Percentiles rank a stretch among this genome's conserved stretches.
phyloP scores from a whole-genome alignment of 2,113 vertebrate genomes.

The Carassius gibelio region DNA sequence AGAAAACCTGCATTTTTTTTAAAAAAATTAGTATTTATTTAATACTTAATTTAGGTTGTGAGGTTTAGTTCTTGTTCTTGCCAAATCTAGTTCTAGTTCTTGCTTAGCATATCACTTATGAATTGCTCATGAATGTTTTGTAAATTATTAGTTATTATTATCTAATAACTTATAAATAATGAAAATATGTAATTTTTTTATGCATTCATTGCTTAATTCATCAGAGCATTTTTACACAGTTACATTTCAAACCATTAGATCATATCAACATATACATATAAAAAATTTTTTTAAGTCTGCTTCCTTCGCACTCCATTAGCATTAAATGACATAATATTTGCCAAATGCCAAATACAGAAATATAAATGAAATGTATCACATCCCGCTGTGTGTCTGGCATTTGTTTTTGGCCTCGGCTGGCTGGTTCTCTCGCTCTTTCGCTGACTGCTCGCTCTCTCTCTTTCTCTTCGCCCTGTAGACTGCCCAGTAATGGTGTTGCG shows the following conservation, averaged over 20 bases:
- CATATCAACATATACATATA: background rate
- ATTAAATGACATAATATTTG: background rate
- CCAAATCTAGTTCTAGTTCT: no score
- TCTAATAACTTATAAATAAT: background rate
- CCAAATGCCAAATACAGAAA: background rate
- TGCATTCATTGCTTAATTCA: background rate
- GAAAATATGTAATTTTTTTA: background rate
- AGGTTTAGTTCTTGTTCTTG: background rate
- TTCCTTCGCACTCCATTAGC: background rate
- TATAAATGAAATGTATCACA: background rate
- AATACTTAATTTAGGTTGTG: background rate
- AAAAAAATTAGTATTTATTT: background rate
- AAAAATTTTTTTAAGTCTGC: slow-evolving; percentile 2
- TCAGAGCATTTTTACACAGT: no score
- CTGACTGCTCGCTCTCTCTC: slow-evolving; percentile 45
- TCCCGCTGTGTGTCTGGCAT: background rate
- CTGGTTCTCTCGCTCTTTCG: slow-evolving; percentile 44
- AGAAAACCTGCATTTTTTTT: background rate
- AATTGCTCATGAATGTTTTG: no score
- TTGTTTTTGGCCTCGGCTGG: slow-evolving; percentile 36
- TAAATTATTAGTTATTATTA: no score
- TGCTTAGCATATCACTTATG: background rate
- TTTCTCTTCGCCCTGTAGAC: slow-evolving; percentile 56
- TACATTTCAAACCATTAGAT: background rate
- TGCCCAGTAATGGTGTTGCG: slow-evolving; percentile 72